A percentile compares a stretch with the other conserved stretches of the same genome.
These are phyloP conservation scores for Tilapia sparmanii DNA, from an alignment of 2,113 vertebrate genomes.

Conservation along the genomic window DNA sequence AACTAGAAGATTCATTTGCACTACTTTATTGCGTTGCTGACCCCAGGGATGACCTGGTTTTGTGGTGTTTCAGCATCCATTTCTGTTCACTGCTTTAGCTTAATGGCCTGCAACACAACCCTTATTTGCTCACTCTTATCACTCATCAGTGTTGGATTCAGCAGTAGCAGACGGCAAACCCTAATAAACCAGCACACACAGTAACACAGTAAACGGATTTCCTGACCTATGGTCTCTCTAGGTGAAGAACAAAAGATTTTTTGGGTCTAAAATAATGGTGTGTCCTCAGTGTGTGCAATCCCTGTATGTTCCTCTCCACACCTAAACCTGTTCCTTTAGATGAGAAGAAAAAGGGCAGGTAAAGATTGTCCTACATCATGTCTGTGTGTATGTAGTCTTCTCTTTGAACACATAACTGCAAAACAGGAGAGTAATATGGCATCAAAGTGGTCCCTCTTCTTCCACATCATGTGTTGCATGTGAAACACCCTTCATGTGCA, in stretches of 20 bases:
- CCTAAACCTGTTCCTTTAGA: background rate
- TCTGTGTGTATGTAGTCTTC: background rate
- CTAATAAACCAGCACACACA: background rate
- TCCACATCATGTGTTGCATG: background rate
- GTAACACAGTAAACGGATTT: background rate
- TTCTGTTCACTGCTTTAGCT: background rate
- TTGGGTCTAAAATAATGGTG: background rate
- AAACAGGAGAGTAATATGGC: background rate
- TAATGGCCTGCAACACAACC: background rate
- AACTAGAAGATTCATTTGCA: background rate
- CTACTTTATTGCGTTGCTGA: fast-evolving
- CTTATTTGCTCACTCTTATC: background rate
- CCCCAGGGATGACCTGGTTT: background rate
- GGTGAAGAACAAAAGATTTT: background rate
- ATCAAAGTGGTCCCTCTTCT: background rate
- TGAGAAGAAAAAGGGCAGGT: background rate
- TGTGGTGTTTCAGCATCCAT: background rate
- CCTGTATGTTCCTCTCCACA: background rate
- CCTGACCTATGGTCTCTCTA: background rate
- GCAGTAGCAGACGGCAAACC: background rate
- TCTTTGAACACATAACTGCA: background rate
- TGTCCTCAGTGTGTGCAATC: background rate
- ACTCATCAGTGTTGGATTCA: background rate
- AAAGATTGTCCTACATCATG: background rate
- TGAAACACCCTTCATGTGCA: background rate